Conservation (phyloP, 2,113 vertebrate species). For the Acanthochromis polyacanthus region DNA sequence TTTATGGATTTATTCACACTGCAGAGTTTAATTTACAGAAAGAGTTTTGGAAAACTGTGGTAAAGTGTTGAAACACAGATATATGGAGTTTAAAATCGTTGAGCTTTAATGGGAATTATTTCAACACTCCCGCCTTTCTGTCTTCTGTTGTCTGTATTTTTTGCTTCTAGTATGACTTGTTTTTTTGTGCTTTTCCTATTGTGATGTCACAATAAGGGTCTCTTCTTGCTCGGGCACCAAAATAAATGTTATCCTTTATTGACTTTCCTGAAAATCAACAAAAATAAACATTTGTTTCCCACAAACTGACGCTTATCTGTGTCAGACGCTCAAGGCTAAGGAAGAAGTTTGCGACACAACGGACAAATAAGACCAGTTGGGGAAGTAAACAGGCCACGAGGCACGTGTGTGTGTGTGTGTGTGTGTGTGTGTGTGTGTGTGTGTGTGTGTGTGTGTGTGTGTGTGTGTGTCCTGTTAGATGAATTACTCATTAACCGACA, state of each 20-base stretch:
- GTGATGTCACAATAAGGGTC: background rate
- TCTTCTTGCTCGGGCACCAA: no score
- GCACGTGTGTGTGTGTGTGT: background rate
- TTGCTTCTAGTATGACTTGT: background rate
- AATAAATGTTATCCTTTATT: background rate
- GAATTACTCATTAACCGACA: constrained; percentile 73
- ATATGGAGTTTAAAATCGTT: no score
- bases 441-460: constrained; percentile 35
- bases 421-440: constrained; percentile 37
- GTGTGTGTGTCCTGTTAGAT: constrained; percentile 33
- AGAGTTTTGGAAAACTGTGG: no score
- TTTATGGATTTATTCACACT: no score
- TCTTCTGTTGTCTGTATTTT: background rate
- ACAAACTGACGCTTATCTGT: background rate
- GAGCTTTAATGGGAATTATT: background rate
- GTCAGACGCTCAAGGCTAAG: background rate
- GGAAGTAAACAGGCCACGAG: constrained; percentile 19
- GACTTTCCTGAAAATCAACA: background rate
- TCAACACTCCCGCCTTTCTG: background rate
- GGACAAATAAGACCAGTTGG: constrained; percentile 34
- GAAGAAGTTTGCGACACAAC: constrained; percentile 28
- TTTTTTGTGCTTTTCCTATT: background rate
- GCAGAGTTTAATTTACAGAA: no score
- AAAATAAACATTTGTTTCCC: constrained; percentile 9
- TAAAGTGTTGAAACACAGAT: background rate